These are phyloP conservation scores for Rana temporaria DNA, from an alignment of 2,113 vertebrate species.

Conservation along the genomic window DNA sequence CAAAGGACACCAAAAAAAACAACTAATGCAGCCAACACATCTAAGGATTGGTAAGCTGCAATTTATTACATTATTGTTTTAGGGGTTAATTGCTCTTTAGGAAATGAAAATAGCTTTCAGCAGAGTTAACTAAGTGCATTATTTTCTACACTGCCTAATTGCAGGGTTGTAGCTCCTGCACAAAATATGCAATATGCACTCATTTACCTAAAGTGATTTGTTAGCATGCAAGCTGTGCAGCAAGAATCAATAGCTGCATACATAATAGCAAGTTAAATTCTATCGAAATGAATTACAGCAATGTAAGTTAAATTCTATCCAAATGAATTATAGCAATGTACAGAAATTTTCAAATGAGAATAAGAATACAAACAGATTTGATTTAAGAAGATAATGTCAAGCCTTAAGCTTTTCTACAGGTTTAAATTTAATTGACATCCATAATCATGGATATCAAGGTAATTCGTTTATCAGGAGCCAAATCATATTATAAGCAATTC, in stretches of 20 bases:
- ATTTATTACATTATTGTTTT: too few species aligned
- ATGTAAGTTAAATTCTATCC: background rate
- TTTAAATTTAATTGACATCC: conserved; percentile 20
- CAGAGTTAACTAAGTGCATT: too few species aligned
- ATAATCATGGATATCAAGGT: conserved; percentile 22
- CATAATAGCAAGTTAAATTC: background rate
- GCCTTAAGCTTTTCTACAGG: background rate
- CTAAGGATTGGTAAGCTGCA: too few species aligned
- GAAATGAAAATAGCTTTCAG: too few species aligned
- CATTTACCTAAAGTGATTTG: too few species aligned
- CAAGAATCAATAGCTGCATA: background rate
- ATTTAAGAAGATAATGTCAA: conserved; percentile 2
- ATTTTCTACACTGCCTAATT: too few species aligned
- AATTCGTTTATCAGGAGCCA: conserved; percentile 30
- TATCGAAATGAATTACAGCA: background rate
- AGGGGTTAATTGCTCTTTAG: too few species aligned
- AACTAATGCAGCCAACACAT: too few species aligned
- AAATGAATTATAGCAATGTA: conserved; percentile 3
- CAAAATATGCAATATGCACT: too few species aligned
- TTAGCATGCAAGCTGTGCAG: too few species aligned
- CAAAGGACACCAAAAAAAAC: too few species aligned
- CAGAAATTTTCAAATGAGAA: background rate
- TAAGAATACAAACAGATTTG: background rate
- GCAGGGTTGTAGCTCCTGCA: too few species aligned
- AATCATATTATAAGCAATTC: conserved; percentile 25